phyloP scores from a whole-genome alignment of 2,888 invertebrate species.

The Leptogaster cylindrica region DNA sequence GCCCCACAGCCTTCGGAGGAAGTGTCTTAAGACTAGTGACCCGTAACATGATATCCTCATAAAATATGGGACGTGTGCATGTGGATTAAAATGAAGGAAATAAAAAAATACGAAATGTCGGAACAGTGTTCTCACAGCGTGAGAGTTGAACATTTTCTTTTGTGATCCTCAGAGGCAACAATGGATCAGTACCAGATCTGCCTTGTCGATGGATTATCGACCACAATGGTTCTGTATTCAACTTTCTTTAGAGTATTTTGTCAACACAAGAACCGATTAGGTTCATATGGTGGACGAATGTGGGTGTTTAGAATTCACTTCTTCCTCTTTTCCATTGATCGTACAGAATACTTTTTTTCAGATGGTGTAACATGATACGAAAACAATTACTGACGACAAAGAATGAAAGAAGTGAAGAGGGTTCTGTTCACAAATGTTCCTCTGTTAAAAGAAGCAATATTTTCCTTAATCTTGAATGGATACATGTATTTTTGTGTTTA shows the following conservation, averaged over 20 bases:
- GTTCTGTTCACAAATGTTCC: background rate
- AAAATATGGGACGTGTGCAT: conserved; percentile 1
- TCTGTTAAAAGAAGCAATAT: background rate
- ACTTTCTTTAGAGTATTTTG: conserved; percentile 34
- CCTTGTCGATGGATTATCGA: conserved; percentile 30
- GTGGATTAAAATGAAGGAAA: conserved; percentile 3
- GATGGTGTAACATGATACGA: background rate
- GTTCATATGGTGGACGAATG: conserved; percentile 22
- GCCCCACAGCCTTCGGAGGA: conserved; percentile 5
- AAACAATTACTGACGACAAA: background rate
- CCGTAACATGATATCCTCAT: conserved; percentile 27
- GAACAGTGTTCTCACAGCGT: conserved; percentile 10
- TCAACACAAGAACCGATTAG: conserved; percentile 21
- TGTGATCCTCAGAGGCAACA: background rate
- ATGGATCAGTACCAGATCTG: conserved; percentile 10
- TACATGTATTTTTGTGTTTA: background rate
- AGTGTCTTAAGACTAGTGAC: conserved; percentile 6
- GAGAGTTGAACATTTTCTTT: conserved; percentile 14
- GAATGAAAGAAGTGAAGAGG: background rate
- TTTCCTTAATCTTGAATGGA: background rate
- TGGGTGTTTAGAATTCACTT: conserved; percentile 20
- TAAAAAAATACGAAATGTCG: background rate
- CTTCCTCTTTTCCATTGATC: conserved; percentile 1
- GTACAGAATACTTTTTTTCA: background rate
- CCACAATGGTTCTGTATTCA: conserved; percentile 25